Evolutionary conservation across 37 sponge, comb jelly and placozoan genomes (phyloP), one percentile per base, ranked within the genome.

Genomic region (Cliona cf. orientalis): DNA sequence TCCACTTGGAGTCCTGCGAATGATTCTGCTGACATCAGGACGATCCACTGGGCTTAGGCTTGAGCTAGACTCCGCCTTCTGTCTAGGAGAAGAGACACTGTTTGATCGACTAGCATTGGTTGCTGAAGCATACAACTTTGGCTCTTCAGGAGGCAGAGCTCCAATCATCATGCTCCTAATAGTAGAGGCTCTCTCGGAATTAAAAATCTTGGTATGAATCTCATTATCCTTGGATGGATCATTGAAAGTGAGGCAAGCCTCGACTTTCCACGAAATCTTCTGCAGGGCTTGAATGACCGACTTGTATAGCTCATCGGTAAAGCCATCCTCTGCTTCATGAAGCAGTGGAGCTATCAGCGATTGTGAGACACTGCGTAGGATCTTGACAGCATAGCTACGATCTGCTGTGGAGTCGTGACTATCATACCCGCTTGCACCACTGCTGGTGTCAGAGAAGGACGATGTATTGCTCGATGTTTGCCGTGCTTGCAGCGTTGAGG

Each of bases 211-310:
- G 9, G 46, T 42, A 44, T 90, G 76, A 31, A 85, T 84, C 19
- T 81, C 62, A 39, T 71, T 46, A 0, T 75, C 68, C 0, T 33
- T 21, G 19, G 12, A 33, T 5, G 86, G 72, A 37, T 84, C 76
- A 45, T 70, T 80, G 55, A 79, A 90, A 12, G 86, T 76, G 21
- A 85, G 69, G 45, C 91, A 90, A 3, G 81, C 91, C 63, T 90
- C 91, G 0, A 90, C 86, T 39, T 90, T 85, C 86, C 86, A 90
- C 25, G 86, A 58, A n/a, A 90, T 69, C 57, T 90, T 90, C 65
- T 85, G 86, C 2, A 90, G 44, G 0, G 71, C 76, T 5, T 46
- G 58, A 7, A 81, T 78, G 32, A 90, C 76, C 3, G 70, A 80
- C 12, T 70, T 73, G 71, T 85, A 80, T 7, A 90, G 62, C 0